Conservation (phyloP, 2,888 invertebrate species). For the Cheilosia vulpina region DNA sequence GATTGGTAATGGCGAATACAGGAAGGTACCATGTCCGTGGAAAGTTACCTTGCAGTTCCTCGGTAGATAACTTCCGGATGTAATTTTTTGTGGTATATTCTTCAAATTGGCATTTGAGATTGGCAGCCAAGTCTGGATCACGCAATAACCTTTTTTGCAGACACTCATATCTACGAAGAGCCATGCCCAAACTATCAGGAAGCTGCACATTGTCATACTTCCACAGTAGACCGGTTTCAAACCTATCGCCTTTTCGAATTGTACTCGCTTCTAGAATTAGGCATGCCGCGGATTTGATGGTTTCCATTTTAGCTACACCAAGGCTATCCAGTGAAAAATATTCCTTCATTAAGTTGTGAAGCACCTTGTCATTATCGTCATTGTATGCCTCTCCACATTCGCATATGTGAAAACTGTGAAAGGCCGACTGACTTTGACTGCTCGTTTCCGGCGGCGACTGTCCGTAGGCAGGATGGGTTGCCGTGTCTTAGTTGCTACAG, state of each 20-base stretch:
- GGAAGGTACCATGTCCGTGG: conserved; percentile 77
- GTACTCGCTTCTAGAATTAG: conserved; percentile 35
- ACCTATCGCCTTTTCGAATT: conserved; percentile 23
- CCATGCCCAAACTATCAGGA: conserved; percentile 62
- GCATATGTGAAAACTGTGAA: conserved; percentile 48
- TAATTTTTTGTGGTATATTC: conserved; percentile 75
- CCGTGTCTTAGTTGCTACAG: conserved; percentile 40
- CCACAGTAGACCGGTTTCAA: conserved; percentile 75
- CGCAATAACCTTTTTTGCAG: conserved; percentile 57
- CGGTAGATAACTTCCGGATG: conserved; percentile 46
- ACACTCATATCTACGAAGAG: conserved; percentile 57
- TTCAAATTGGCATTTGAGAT: conserved; percentile 54
- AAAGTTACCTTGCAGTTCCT: conserved; percentile 49
- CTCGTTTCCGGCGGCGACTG: neutral
- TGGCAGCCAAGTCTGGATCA: conserved; percentile 32
- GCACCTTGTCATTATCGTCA: neutral
- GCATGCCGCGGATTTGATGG: conserved; percentile 19
- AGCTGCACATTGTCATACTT: conserved; percentile 62
- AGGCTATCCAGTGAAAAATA: conserved; percentile 14
- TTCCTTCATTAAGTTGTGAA: conserved; percentile 12
- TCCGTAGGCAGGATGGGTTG: too few relatives aligned
- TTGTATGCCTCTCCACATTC: conserved; percentile 3
- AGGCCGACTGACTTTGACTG: neutral
- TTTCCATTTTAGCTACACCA: conserved; percentile 2
- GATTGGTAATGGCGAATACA: conserved; percentile 68